phyloP scores from a whole-genome alignment of 2,113 vertebrate genomes.

The Pygathrix nemaeus region DNA sequence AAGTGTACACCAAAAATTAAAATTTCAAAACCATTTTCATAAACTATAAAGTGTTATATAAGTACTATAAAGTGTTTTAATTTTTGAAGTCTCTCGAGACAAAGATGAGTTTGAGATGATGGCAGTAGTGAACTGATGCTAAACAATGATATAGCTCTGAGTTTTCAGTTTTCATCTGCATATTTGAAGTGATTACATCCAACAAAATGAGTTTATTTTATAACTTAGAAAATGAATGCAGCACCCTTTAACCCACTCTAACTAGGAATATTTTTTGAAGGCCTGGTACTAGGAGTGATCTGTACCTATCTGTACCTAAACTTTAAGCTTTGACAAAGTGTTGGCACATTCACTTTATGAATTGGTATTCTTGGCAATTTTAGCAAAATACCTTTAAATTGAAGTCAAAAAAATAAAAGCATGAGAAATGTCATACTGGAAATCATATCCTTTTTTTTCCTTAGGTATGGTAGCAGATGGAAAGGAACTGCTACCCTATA shows the following conservation, averaged over 20 bases:
- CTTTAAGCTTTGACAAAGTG: not conserved
- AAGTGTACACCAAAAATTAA: not conserved
- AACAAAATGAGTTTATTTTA: not conserved
- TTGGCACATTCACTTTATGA: not conserved
- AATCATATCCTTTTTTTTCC: not conserved
- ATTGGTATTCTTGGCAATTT: not conserved
- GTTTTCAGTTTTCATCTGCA: not conserved
- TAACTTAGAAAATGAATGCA: not conserved
- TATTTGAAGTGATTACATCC: not conserved
- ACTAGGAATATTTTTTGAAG: not conserved
- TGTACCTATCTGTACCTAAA: not conserved
- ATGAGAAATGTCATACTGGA: not conserved
- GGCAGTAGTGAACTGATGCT: not conserved
- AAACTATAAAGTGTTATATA: not conserved
- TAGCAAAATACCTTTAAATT: not conserved
- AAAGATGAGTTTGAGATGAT: not conserved
- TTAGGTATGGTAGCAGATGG: too few relatives aligned
- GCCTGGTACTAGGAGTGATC: not conserved
- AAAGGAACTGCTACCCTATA: too few relatives aligned
- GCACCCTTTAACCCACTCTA: not conserved
- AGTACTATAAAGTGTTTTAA: not conserved
- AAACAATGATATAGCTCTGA: not conserved
- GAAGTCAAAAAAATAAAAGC: not conserved
- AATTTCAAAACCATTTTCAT: not conserved
- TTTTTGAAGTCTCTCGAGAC: constrained; percentile 22